Evolutionary conservation across 2,797 vertebrate species (phyloP), one percentile per base, ranked within the genome.

Genomic region (Anas georgica): DNA sequence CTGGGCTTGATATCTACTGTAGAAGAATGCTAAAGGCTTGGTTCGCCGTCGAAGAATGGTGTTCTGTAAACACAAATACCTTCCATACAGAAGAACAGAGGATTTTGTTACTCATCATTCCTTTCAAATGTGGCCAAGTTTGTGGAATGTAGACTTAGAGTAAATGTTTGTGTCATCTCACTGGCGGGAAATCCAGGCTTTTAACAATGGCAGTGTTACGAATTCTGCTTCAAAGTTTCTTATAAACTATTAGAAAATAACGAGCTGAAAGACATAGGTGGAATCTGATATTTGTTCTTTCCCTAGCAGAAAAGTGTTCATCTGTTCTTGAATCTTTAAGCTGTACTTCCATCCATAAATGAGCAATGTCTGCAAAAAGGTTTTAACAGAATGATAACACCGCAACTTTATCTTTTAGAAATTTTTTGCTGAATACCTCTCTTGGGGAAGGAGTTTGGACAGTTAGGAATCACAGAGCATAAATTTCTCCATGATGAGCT

Each of bases 141-240:
- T 95, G 93, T 87, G 84, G 83, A 97, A 92, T 74, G 69, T 84
- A 91, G 92, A 90, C 80, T 95, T 96, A 95, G 90, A 97, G 78
- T 97, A 96, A 97, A 97, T 94, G 87, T 96, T 97, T 93, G 86
- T 97, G 66, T 95, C 96, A 95, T 97, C 93, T 94, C 73, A 63
- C 68, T 96, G 91, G 95, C 31, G 29, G 93, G 96, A 94, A 91
- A 93, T 86, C 86, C 94, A 87, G 87, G 68, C 78, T 93, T 60
- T 91, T 94, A 90, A 91, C 69, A 94, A 81, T 92, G 92, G 43
- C 58, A 91, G 22, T 39, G 37, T 96, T 97, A 94, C 46, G 18
- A 94, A 35, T 91, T 88, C 74, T 90, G 62, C 81, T 92, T 96
- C 70, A 91, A 90, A 95, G 73, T 76, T 95, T 67, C 79, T 90